Conservation (phyloP, 2,113 vertebrate genomes). For the Camelus bactrianus region DNA sequence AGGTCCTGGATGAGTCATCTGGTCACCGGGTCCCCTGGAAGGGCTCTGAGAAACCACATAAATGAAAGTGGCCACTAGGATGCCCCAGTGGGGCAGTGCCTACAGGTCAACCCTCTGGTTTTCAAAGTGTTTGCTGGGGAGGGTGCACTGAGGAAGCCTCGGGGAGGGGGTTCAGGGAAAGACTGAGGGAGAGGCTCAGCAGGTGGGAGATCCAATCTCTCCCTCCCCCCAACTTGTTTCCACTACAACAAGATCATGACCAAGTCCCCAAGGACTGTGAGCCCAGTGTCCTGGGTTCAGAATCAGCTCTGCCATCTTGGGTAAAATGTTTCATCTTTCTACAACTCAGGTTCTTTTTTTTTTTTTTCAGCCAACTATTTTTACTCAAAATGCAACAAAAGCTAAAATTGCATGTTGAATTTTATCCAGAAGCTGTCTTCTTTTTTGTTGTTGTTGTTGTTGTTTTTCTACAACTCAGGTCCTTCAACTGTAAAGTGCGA, state of each 20-base stretch:
- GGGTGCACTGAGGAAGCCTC: not conserved
- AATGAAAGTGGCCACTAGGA: not conserved
- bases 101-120: not conserved
- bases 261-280: not conserved
- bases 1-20: not conserved
- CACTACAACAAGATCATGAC: not conserved
- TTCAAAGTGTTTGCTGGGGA: not conserved
- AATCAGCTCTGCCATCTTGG: not conserved
- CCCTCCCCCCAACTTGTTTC: rapidly evolving
- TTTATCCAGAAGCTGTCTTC: conserved; percentile 56
- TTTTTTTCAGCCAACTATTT: conserved; percentile 63
- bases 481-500: not conserved
- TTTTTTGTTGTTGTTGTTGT: too few relatives aligned
- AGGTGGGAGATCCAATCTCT: not conserved
- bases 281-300: not conserved
- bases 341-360: not conserved
- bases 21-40: not conserved
- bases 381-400: conserved; percentile 64
- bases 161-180: not conserved
- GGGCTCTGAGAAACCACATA: not conserved
- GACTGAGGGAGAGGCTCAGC: not conserved
- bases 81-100: not conserved
- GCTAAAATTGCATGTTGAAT: conserved; percentile 67
- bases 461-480: not conserved
- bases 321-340: not conserved